Base-by-base conservation (phyloP, 2,113 vertebrate species). In the Rutilus rutilus region DNA sequence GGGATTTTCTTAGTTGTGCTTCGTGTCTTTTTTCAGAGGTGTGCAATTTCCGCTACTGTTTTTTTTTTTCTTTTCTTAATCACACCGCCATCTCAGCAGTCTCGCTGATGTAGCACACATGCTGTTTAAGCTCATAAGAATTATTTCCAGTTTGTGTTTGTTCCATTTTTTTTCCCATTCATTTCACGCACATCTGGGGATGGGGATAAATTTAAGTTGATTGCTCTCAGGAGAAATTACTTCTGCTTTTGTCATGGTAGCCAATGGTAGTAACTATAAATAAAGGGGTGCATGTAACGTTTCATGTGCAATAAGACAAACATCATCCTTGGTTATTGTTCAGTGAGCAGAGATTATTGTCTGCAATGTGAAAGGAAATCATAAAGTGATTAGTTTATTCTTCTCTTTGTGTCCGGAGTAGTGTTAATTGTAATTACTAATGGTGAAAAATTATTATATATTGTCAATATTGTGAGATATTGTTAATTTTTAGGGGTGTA, bases 221-320 rank as follows among this genome's bases (percentile, higher is more conserved):
- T 75, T 60, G 78, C 73, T 60, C 57, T 86, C 69, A 9, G 50
- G 59, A 78, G 54, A 86, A 86, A 86, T 86, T 74, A 60, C 15
- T 60, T 75, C n/a, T 59, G 19, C 45, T 52, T 15, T 65, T 79
- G 45, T 60, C 59, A 36, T 36, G 14, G 50, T 79, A 39, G 50
- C 33, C 50, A 79, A 69, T 54, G 65, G 45, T 25, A 14, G 25
- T n/a, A 45, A 17, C 15, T 67, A 36, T 21, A 69, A 71, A 71
- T 45, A 79, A n/a, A 69, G 7, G 47, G 52, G 15, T 39, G 27
- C 36, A 15, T 27, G 45, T 80, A 39, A 81, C 52, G 10, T 47
- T 86, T 64, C 39, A 25, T 7, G 6, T 21, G 50, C n/a, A 71
- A 50, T 45, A 60, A 36, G 62, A 71, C 15, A 27, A 21, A 77